Evolutionary conservation across 2,113 vertebrate genomes (phyloP).

Genomic region (Beaufortia kweichowensis): DNA sequence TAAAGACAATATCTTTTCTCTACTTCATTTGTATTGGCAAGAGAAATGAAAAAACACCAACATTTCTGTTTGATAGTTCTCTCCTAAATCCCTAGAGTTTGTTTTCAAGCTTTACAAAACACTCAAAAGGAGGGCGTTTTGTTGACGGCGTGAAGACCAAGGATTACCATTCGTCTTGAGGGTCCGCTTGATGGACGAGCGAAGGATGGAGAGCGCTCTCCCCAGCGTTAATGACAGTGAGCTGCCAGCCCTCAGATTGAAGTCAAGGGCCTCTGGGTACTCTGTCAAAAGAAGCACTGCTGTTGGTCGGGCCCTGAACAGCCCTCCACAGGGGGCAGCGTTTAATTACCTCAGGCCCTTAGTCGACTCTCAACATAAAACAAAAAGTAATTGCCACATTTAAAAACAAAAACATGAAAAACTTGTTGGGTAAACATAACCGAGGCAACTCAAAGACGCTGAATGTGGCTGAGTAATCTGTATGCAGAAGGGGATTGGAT

Average conservation of each 20-base stretch:
- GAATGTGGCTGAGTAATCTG: slow-evolving; percentile 6
- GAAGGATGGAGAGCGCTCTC: slow-evolving; percentile 42
- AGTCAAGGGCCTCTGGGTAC: slow-evolving; percentile 52
- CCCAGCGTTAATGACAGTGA: slow-evolving; percentile 49
- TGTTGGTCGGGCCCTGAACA: slow-evolving; percentile 45
- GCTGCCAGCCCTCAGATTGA: slow-evolving; percentile 45
- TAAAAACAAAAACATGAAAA: slow-evolving; percentile 2
- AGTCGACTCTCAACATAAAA: slow-evolving; percentile 22
- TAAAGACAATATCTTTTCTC: too few relatives aligned
- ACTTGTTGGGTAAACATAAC: slow-evolving; percentile 10
- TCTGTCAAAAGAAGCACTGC: slow-evolving; percentile 25
- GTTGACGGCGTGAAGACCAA: background rate
- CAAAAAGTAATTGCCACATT: slow-evolving; percentile 13
- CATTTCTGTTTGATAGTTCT: background rate
- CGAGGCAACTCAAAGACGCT: background rate
- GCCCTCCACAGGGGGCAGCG: slow-evolving; percentile 26
- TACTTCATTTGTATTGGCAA: too few relatives aligned
- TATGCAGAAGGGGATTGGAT: background rate
- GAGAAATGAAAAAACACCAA: background rate
- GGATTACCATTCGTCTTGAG: slow-evolving; percentile 37
- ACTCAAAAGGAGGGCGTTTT: slow-evolving; percentile 25
- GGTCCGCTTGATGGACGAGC: slow-evolving; percentile 40
- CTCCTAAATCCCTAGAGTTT: slow-evolving; percentile 18
- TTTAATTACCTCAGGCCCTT: slow-evolving; percentile 49
- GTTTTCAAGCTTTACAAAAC: slow-evolving; percentile 27